Base-by-base conservation (phyloP, 2,888 invertebrate genomes). In the Biston betularia region DNA sequence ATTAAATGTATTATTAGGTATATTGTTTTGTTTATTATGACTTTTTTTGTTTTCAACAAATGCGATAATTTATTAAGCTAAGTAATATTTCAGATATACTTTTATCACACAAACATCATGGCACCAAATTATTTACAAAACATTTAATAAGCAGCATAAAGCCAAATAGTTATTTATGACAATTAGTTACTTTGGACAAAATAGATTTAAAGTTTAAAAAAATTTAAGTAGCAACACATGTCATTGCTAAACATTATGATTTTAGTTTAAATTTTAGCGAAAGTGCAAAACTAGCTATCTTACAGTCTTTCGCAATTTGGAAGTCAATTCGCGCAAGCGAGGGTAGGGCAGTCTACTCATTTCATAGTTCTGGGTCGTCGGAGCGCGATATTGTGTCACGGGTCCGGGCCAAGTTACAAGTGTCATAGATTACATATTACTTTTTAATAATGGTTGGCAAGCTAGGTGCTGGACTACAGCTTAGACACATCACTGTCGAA, bases 101-200 rank as follows among this genome's bases (percentile, higher is more conserved):
- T 49, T 33, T 61, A 60, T 68, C 50, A 67, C 59, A 67, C 61
- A 45, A 64, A 55, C 48, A 63, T 38, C 56, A 71, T 68, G 72
- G 72, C 72, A 68, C 68, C 40, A 38, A 34, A 59, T 38, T 63
- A 57, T 67, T 63, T 63, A 63, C 58, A 58, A 49, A 58, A 49
- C 34, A 33, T 46, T 52, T 46, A 40, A 60, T 10, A 61, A 66
- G 57, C 53, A 11, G 48, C 12, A 24, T 24, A 44, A 52, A 54
- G 58, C 50, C 52, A 52, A 65, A 53, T 10, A 58, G 40, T 38
- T 62, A 48, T 60, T 38, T 42, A 66, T 56, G 56, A 50, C 44
- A 45, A 61, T 50, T 61, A 24, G 50, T 56, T 50, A 55, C 12
- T 40, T 14, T 58, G n/a, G 33, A 50, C 44, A 63, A 45, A 64